Evolutionary conservation across 37 sponge, comb jelly and placozoan species (phyloP), one percentile per base, ranked within the genome.

Genomic region (Bolinopsis microptera): DNA sequence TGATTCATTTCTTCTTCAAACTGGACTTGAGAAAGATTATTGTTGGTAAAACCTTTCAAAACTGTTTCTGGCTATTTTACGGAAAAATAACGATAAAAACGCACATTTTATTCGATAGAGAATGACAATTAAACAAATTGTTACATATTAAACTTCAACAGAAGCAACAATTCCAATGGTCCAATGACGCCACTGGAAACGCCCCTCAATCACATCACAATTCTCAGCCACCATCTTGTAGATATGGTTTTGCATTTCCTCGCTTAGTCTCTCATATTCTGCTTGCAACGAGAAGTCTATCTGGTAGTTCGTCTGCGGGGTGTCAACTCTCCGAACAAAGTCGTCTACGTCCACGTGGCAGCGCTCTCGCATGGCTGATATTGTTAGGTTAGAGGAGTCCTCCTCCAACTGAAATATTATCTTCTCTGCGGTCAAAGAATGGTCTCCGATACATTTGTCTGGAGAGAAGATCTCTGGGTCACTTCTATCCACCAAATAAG

Each of bases 401-500:
- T 22, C 21, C 21, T 26, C 2, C 25, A 70, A n/a, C 21, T 26
- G 28, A 3, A n/a, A 70, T 70, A 70, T 26, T 70, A 70, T 70
- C 74, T 3, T 70, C 1, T 70, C 74, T n/a, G 28, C 74, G 16
- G 74, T 70, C 24, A 70, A 2, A 70, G 74, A 28, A 70, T 70
- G 74, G 26, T 70, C 74, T 28, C 74, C 74, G 30, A 70, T 70
- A 28, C 28, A 28, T 22, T 70, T 70, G 25, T 70, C 74, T 22
- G 25, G 25, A n/a, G 74, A 70, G 74, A 70, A 70, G 74, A 70
- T 26, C 21, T 22, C 74, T 70, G 74, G 74, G 30, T 70, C 74
- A 26, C 74, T 70, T 2, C 30, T 70, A 9, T 70, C 74, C 2
- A 70, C 28, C 1, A 70, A n/a, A n/a, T 70, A 70, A 22, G 74